A percentile compares a stretch with the other conserved stretches of the same genome.
These are phyloP conservation scores for Schizopygopsis pylzovi DNA, from an alignment of 2,797 vertebrate species.

Conservation along the genomic window DNA sequence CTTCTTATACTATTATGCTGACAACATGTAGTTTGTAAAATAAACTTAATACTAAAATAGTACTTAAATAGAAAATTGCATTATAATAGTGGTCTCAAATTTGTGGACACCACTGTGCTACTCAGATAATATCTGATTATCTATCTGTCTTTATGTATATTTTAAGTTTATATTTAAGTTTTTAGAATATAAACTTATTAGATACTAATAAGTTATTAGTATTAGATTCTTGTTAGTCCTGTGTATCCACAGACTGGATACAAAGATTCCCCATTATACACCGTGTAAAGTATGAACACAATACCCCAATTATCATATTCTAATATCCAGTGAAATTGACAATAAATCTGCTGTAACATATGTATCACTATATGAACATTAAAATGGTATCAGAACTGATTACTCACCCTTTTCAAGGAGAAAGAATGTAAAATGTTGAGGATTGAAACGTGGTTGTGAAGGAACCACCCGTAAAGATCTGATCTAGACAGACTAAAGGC, in stretches of 20 bases:
- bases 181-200: background rate
- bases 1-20: no score
- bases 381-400: slow-evolving; percentile 2
- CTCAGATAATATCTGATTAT: background rate
- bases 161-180: background rate
- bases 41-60: background rate
- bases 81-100: background rate
- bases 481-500: slow-evolving; percentile 20
- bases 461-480: slow-evolving; percentile 20
- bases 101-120: background rate
- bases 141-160: background rate
- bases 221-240: background rate
- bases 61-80: background rate
- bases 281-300: background rate
- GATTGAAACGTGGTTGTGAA: slow-evolving; percentile 3
- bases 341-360: background rate
- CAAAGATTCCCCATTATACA: background rate
- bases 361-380: background rate
- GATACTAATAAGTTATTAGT: background rate
- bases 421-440: slow-evolving; percentile 16
- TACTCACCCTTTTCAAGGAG: slow-evolving; percentile 35
- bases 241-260: background rate
- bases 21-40: background rate
- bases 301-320: background rate
- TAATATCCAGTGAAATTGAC: background rate